Conservation (phyloP, 2,797 vertebrate species). For the Neoniphon sammara region DNA sequence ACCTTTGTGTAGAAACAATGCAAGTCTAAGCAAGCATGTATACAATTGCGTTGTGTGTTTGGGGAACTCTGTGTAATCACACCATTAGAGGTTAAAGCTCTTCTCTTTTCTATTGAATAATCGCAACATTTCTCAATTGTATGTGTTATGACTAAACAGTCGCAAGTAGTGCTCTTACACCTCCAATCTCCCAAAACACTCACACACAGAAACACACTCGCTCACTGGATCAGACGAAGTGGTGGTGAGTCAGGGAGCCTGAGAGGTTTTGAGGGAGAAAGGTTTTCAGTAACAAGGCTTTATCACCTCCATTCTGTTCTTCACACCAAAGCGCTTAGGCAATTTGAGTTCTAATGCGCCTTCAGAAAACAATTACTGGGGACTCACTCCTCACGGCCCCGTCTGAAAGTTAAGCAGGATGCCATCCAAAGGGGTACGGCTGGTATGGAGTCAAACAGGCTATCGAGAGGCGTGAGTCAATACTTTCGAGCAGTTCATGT, state of each 20-base stretch:
- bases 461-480: too few relatives aligned
- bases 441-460: not conserved
- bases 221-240: slow-evolving; percentile 32
- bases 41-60: too few relatives aligned
- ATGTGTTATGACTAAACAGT: slow-evolving; percentile 24
- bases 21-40: too few relatives aligned
- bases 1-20: too few relatives aligned
- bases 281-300: slow-evolving; percentile 57
- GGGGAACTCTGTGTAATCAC: not conserved
- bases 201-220: slow-evolving; percentile 9
- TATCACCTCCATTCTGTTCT: slow-evolving; percentile 58
- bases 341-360: slow-evolving; percentile 63
- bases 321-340: slow-evolving; percentile 52
- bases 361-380: slow-evolving; percentile 65
- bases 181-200: not conserved
- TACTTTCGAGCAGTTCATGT: not conserved
- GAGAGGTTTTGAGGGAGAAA: slow-evolving; percentile 44
- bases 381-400: slow-evolving; percentile 34
- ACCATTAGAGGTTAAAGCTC: too few relatives aligned
- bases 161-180: not conserved
- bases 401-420: slow-evolving; percentile 39
- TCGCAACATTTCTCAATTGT: slow-evolving; percentile 1
- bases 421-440: slow-evolving; percentile 15
- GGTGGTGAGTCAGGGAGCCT: slow-evolving; percentile 44
- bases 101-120: not conserved